Conservation (phyloP, 2,888 invertebrate species). For the Vanessa cardui region DNA sequence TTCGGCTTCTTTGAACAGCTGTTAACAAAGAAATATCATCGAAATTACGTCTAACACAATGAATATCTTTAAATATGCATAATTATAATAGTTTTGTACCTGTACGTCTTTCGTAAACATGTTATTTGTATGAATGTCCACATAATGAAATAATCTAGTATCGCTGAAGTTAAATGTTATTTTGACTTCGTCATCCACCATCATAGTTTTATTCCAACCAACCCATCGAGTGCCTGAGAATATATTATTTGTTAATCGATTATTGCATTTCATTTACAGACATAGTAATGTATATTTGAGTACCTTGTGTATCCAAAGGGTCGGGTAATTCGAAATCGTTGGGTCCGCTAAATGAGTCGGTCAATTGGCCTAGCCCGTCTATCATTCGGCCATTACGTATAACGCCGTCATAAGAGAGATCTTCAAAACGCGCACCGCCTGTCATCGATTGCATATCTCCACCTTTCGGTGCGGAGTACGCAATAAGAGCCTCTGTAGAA, state of each 20-base stretch:
- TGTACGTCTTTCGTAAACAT: slow-evolving; percentile 91
- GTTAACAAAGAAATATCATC: slow-evolving; percentile 1
- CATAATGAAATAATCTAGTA: slow-evolving; percentile 87
- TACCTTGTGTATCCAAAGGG: slow-evolving; percentile 83
- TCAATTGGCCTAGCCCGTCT: slow-evolving; percentile 91
- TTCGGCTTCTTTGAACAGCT: slow-evolving; percentile 89
- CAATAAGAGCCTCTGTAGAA: slow-evolving; percentile 85
- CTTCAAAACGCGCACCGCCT: slow-evolving; percentile 87
- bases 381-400: slow-evolving; percentile 79
- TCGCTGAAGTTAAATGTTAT: slow-evolving; percentile 92
- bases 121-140: slow-evolving; percentile 90
- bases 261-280: not conserved
- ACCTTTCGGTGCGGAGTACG: slow-evolving; percentile 87
- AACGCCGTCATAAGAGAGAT: slow-evolving; percentile 91
- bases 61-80: not conserved
- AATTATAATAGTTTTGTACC: slow-evolving; percentile 71
- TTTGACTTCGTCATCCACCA: slow-evolving; percentile 84
- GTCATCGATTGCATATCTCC: slow-evolving; percentile 84
- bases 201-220: slow-evolving; percentile 90
- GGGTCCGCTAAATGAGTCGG: slow-evolving; percentile 88
- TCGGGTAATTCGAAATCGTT: slow-evolving; percentile 85
- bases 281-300: slow-evolving; percentile 27
- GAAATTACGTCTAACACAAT: not conserved
- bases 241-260: not conserved
- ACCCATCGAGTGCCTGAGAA: slow-evolving; percentile 88